Evolutionary conservation across 1,140 invertebrate genomes (phyloP), one percentile per base, ranked within the genome.

Genomic region (Pollicipes pollicipes): DNA sequence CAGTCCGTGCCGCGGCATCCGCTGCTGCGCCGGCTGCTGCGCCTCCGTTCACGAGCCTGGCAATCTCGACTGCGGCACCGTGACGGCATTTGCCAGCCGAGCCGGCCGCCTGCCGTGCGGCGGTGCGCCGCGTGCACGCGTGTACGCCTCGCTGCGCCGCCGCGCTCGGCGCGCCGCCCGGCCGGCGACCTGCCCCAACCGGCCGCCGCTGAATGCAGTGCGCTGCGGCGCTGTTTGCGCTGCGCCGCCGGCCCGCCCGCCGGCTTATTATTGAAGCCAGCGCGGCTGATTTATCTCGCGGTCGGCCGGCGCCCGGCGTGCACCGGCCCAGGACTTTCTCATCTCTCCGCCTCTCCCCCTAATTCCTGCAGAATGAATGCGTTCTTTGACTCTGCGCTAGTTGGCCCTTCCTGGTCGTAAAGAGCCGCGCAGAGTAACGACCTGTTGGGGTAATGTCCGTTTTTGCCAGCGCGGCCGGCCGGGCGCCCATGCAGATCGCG

Each of bases 331-430:
- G 13, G 24, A 58, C 45, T 58, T 58, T 58, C 45, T 58, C 45
- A 58, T 58, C 45, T 58, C 45, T 10, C 13, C 45, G 45, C 13
- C 45, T n/a, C n/a, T 10, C 45, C 45, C 45, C 45, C 45, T 58
- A 10, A 58, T 58, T 58, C 45, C 45, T 58, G 45, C 45, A 58
- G 45, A 58, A 58, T 58, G 45, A 58, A 58, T 58, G 45, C 45
- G 45, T 58, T 58, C 45, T 58, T 58, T 58, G 45, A 58, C 45
- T 58, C 45, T 58, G 45, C 45, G 45, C 45, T 58, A 21, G 45
- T 58, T 58, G 45, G 45, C 45, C 45, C 45, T 58, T 58, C 45
- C 45, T 58, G 45, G 45, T 58, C 45, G 45, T 58, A 58, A 58
- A 58, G 45, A 10, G 45, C 45, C 21, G 45, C 13, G 13, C 45